Base-by-base conservation (phyloP, 2,888 invertebrate genomes). In the Resseliella maxima region DNA sequence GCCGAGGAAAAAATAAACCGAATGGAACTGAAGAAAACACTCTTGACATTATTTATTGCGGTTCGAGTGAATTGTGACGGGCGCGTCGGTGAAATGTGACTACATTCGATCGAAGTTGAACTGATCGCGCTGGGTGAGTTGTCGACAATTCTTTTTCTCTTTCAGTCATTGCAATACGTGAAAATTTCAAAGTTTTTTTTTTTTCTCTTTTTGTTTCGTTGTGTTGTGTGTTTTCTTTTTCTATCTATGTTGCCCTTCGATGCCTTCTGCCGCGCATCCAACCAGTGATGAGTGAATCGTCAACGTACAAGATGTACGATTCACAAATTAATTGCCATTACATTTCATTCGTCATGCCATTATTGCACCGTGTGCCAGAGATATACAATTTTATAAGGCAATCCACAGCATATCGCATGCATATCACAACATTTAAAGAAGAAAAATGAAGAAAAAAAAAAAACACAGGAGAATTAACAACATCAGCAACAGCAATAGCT, bases 251-350 rank as follows among this genome's bases (percentile, higher is more conserved):
- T 2, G 10, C 35, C 72, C 72, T 72, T 72, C 12, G 31, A 12
- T 72, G 31, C 72, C 46, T 50, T 8, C 46, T 18, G 18, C 46
- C 46, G 46, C 41, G 41, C 41, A 41, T 12, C 6, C 41, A 5
- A 41, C 41, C 12, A 12, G 72, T 72, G 72, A 31, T 72, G 72
- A 72, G 72, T 72, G 83, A 83, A 83, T 83, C 83, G 83, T 83
- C 83, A 83, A 83, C 83, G 38, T 38, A 72, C 72, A 72, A 72
- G 72, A 31, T 72, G 72, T 72, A 72, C 72, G 41, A 72, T 72
- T 72, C 38, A 83, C 83, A 83, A 83, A 83, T 83, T 83, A 83
- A 83, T 83, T 83, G 83, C 83, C 83, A 83, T 83, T 83, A 83
- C 83, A 83, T 83, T 83, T 83, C 83, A 38, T 83, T 38, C 83